Conservation (phyloP, 2,888 invertebrate genomes). For the Dugesia japonica region DNA sequence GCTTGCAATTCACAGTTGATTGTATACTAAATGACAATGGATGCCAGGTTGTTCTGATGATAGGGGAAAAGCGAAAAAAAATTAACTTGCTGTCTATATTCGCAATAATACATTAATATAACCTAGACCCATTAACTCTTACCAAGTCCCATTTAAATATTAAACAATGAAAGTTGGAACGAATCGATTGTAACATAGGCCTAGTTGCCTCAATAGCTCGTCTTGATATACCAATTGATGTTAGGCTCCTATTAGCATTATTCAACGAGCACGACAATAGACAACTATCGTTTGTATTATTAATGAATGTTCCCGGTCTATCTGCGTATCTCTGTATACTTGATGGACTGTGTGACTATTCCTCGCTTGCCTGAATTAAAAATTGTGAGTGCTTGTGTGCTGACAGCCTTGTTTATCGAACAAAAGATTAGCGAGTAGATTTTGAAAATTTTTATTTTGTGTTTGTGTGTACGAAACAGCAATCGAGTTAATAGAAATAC, state of each 20-base stretch:
- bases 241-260: slow-evolving; percentile 12
- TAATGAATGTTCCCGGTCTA: slow-evolving; percentile 16
- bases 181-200: slow-evolving; percentile 13
- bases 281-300: not conserved
- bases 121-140: slow-evolving; percentile 13
- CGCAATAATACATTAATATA: slow-evolving; percentile 5
- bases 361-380: slow-evolving; percentile 7
- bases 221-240: slow-evolving; percentile 20
- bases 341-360: not conserved
- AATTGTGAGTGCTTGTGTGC: not conserved
- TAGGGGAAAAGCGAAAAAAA: slow-evolving; percentile 8
- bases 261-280: slow-evolving; percentile 11
- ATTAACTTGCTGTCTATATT: not conserved
- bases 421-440: slow-evolving; percentile 5
- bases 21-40: too few species aligned
- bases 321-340: not conserved
- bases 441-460: not conserved
- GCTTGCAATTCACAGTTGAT: not conserved
- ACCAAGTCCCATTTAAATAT: not conserved
- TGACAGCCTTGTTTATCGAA: not conserved
- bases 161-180: slow-evolving; percentile 1
- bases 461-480: not conserved
- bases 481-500: not conserved
- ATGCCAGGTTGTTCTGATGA: not conserved
- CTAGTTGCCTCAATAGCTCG: slow-evolving; percentile 3